phyloP scores from a whole-genome alignment of 2,113 vertebrate genomes.

The Lophotis ruficrista region DNA sequence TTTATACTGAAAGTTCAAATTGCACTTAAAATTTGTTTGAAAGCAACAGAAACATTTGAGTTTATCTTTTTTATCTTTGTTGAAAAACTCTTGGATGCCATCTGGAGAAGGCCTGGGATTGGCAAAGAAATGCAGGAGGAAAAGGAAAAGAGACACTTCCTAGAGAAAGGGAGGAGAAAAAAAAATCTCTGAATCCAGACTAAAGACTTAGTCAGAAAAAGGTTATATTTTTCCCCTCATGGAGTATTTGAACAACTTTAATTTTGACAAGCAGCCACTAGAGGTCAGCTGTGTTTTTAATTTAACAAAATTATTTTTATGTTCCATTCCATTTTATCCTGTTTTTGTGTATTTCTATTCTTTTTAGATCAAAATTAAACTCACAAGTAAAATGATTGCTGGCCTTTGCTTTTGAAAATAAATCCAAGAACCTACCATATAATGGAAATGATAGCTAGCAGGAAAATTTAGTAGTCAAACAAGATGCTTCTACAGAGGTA shows the following conservation, averaged over 20 bases:
- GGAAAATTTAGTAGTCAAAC: neutral
- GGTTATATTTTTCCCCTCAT: accelerated
- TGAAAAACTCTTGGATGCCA: neutral
- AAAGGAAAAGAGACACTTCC: neutral
- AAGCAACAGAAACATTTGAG: neutral
- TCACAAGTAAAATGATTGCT: neutral
- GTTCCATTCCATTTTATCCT: neutral
- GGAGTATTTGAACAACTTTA: neutral
- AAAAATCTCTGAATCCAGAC: neutral
- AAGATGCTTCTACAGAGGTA: neutral
- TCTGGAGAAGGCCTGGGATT: neutral
- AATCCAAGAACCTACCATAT: neutral
- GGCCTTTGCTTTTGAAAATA: neutral
- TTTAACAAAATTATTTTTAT: neutral
- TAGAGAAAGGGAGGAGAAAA: neutral
- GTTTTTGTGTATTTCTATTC: neutral
- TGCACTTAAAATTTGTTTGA: neutral
- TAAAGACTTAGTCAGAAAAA: neutral
- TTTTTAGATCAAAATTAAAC: neutral
- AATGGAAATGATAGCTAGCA: neutral
- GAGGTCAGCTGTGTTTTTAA: constrained; percentile 65
- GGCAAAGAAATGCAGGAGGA: neutral
- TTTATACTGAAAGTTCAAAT: neutral
- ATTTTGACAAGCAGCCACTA: constrained; percentile 58
- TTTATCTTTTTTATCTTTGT: neutral